Base-by-base conservation (phyloP, 2,888 invertebrate genomes). In the Anoncus sp. region DNA sequence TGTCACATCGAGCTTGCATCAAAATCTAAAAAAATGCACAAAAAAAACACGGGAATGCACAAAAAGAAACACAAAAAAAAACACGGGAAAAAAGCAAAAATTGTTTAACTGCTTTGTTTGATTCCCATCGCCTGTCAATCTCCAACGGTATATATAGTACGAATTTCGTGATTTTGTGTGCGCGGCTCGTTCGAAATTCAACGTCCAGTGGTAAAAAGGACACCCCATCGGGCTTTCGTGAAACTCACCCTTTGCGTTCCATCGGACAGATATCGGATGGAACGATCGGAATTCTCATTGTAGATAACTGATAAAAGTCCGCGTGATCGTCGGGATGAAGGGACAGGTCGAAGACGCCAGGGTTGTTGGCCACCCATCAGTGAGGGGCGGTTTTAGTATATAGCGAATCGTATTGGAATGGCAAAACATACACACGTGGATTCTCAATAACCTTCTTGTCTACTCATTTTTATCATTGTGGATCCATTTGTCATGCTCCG, bases 251-350 rank as follows among this genome's bases (percentile, higher is more conserved):
- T 12, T 62, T 16, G 24, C 10, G 16, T 62, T 62, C 16, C n/a
- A 43, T 62, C 40, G 7, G 3, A 14, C 40, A 7, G n/a, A 40
- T 40, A 40, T 40, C 40, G 40, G n/a, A 40, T 43, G 51, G 60
- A 62, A 62, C 27, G 31, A 62, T 62, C n/a, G 60, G 60, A 62
- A 62, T 62, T 31, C 60, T 27, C 60, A 45, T 62, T 62, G 45
- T 62, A 24, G n/a, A 62, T 62, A 45, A 40, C 27, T 24, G 60
- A 47, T 43, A 62, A n/a, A 45, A 24, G n/a, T 31, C 9, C 43
- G 27, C 24, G 3, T 22, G 31, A 43, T 18, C 24, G 60, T 16
- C 22, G 14, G 27, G 40, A 16, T n/a, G 5, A 45, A 12, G 22
- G 9, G 5, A 9, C 7, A 40, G 9, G 7, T 55, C 40, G 31